phyloP scores from a whole-genome alignment of 2,888 invertebrate species.

The Morpho achilles region DNA sequence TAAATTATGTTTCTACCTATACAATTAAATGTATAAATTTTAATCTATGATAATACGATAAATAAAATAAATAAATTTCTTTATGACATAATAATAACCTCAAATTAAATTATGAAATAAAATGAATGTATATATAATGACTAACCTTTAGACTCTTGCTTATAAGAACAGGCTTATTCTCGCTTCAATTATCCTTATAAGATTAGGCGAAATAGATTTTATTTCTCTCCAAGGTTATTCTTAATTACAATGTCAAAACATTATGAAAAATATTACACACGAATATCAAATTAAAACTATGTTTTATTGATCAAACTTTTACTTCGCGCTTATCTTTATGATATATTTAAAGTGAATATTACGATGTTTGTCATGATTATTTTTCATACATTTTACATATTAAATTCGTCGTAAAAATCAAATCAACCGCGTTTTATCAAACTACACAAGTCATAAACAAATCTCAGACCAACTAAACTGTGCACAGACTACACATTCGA shows the following conservation, averaged over 20 bases:
- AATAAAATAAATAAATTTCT: no score
- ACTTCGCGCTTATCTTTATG: no score
- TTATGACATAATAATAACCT: constrained; percentile 9
- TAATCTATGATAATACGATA: no score
- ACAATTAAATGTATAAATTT: no score
- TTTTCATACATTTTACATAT: not conserved
- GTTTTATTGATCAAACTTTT: no score
- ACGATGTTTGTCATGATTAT: not conserved
- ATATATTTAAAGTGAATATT: no score
- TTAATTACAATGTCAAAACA: not conserved
- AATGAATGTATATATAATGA: not conserved
- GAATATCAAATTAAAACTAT: not conserved
- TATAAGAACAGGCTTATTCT: not conserved
- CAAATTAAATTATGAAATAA: not conserved
- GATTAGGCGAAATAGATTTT: not conserved
- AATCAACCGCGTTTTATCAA: constrained; percentile 19
- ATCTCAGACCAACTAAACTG: no score
- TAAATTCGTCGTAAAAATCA: constrained; percentile 11
- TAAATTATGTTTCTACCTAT: no score
- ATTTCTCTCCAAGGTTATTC: not conserved
- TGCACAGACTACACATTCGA: no score
- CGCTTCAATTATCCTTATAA: not conserved
- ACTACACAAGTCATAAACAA: not conserved
- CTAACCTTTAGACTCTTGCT: not conserved
- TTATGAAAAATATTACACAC: not conserved